Conservation (phyloP, 2,888 invertebrate genomes). For the Drosophila leonis region DNA sequence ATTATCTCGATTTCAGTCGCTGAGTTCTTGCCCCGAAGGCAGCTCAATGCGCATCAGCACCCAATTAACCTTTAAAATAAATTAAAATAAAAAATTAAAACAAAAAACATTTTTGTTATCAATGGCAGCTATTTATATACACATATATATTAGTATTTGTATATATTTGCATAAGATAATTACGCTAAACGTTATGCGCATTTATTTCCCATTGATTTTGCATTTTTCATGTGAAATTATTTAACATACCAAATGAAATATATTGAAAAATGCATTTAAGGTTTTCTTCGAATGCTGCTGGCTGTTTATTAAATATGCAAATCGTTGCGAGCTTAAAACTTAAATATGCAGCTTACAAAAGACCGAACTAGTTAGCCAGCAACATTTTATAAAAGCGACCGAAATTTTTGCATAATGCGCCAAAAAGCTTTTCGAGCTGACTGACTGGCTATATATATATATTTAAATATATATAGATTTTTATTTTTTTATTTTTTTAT, state of each 20-base stretch:
- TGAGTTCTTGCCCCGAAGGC: constrained; percentile 2
- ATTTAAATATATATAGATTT: constrained; percentile 3
- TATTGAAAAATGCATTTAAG: constrained; percentile 29
- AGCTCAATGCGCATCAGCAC: constrained; percentile 46
- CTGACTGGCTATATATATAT: neutral
- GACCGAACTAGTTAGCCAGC: constrained; percentile 54
- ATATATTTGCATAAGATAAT: constrained; percentile 59
- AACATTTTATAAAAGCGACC: constrained; percentile 39
- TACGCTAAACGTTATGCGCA: constrained; percentile 74
- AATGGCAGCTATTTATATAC: constrained; percentile 18
- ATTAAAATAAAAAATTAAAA: constrained; percentile 32
- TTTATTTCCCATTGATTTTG: constrained; percentile 68
- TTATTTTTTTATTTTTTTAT: constrained; percentile 16
- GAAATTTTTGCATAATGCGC: constrained; percentile 47
- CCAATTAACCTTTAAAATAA: constrained; percentile 70
- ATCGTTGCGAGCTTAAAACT: constrained; percentile 61
- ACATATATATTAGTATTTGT: constrained; percentile 10
- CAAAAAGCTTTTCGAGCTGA: constrained; percentile 22
- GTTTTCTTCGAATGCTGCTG: constrained; percentile 23
- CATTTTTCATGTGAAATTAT: constrained; percentile 52
- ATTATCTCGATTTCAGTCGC: constrained; percentile 41
- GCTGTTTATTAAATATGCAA: constrained; percentile 66
- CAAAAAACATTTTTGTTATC: constrained; percentile 39
- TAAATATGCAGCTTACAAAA: constrained; percentile 68
- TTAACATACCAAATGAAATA: constrained; percentile 19